Base-by-base conservation (phyloP, 2,888 invertebrate genomes). In the Salpingus planirostris region DNA sequence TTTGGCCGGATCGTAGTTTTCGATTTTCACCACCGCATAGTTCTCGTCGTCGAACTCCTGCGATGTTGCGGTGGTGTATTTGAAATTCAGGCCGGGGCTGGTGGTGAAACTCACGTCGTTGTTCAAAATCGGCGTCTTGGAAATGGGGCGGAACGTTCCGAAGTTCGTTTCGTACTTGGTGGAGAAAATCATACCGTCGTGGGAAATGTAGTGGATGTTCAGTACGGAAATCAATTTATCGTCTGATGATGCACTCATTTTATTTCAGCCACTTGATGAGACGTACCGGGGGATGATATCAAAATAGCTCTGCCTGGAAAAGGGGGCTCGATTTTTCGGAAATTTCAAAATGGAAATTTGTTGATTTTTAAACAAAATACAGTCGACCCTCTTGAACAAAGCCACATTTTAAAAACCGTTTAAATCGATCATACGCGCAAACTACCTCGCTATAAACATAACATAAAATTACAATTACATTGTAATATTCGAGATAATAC, bases 221-320 rank as follows among this genome's bases (percentile, higher is more conserved):
- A 36, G 24, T 22, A 61, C 48, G 36, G 56, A 57, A 34, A 59
- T 44, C 41, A 52, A 48, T 41, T 50, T 50, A 42, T 52, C 52
- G 48, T 57, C 54, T 33, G 48, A 41, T 33, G 48, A 41, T 39
- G 41, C 50, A 43, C 51, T 52, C 55, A 57, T 55, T 40, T 8
- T 23, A 10, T 7, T 5, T 23, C 11, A 8, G 10, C 23, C 10
- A 23, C 57, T 57, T 52, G 57, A 58, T 58, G 8, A 18, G 5
- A 8, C 18, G 18, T 5, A 18, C 5, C 18, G 8, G 18, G 18
- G 5, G 5, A 8, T 8, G 18, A 6, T 49, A 57, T 59, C 59
- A 57, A 51, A 57, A 49, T 46, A 55, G 55, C 59, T 52, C 51
- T 58, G 57, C 53, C 35, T 36, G 15, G 23, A 30, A 37, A 15